Evolutionary conservation across 2,113 vertebrate genomes (phyloP), one percentile per base, ranked within the genome.

Genomic region (Seriola dumerili): DNA sequence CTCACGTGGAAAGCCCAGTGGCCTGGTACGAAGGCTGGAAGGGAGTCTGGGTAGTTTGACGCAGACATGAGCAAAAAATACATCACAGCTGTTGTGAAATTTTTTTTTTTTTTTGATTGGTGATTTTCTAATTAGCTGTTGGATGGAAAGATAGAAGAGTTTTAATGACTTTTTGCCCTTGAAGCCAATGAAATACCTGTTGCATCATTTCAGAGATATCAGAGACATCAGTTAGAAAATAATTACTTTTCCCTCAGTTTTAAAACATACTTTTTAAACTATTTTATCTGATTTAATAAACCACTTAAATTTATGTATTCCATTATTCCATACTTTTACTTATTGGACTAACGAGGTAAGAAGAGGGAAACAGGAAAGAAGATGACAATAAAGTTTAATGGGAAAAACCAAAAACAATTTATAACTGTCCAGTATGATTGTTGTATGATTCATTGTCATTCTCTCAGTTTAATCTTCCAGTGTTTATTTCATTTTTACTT

Each of bases 1-100:
- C 88, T 88, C 75, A 80, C 25, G 65, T 71, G 38, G 70, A 65
- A 57, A 57, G 76, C 54, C 74, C 75, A 46, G 73, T 88, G 81
- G 69, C 62, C 78, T n/a, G 36, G 48, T 65, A 50, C n/a, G 8
- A 52, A 58, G 74, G 64, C 83, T 78, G 76, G 46, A 72, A 70
- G 36, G 67, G 61, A 84, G 55, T 84, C 29, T 68, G 76, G 52
- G 23, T 59, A 8, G 73, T 74, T 63, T 87, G 77, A 87, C 17
- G 65, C 69, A 82, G 64, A 55, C 73, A 29, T 0, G 25, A 70
- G 68, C 61, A 78, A 70, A 83, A 89, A 73, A 73, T 36, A 80
- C 10, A 48, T 54, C 77, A 69, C 21, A 52, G 50, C 70, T 76
- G 68, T 54, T 29, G 32, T 62, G n/a, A 65, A 69, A 2, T 29